A percentile compares a stretch with the other conserved stretches of the same genome.
Evolutionary conservation across 2,113 vertebrate species (phyloP).

Genomic region (Chroicocephalus ridibundus): DNA sequence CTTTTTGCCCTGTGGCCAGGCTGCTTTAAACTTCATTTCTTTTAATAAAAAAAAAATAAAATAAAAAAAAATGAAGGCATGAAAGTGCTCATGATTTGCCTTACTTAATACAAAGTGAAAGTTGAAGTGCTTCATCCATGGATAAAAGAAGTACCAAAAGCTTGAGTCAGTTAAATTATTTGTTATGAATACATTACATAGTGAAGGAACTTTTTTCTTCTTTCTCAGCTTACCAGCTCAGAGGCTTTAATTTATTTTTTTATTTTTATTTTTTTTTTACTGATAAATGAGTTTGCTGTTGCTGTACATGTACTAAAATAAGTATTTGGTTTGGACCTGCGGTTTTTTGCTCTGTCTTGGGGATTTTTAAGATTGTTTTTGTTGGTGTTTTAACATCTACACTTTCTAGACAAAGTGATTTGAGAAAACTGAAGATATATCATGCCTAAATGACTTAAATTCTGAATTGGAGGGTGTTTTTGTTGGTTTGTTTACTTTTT

Average conservation of each 20-base stretch:
- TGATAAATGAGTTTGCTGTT: background rate
- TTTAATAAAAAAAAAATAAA: background rate
- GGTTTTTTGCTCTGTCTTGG: background rate
- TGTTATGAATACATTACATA: background rate
- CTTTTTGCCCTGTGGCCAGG: background rate
- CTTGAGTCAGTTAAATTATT: background rate
- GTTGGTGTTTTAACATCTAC: background rate
- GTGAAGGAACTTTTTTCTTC: background rate
- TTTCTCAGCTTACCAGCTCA: background rate
- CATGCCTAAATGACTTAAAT: background rate
- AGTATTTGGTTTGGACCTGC: fast-evolving
- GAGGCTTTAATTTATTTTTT: background rate
- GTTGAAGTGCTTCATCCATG: background rate
- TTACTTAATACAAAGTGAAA: background rate
- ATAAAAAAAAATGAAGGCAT: no score
- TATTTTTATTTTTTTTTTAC: background rate
- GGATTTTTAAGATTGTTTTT: background rate
- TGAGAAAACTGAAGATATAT: background rate
- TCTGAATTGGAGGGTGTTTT: background rate
- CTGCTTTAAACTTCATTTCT: background rate
- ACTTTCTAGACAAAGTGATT: background rate
- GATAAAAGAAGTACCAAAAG: background rate
- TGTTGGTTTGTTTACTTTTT: background rate
- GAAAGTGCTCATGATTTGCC: background rate
- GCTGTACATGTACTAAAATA: background rate